A percentile compares a stretch with the other conserved stretches of the same genome.
phyloP scores from a whole-genome alignment of 1,140 invertebrate genomes.

The Bombus cullumanus region DNA sequence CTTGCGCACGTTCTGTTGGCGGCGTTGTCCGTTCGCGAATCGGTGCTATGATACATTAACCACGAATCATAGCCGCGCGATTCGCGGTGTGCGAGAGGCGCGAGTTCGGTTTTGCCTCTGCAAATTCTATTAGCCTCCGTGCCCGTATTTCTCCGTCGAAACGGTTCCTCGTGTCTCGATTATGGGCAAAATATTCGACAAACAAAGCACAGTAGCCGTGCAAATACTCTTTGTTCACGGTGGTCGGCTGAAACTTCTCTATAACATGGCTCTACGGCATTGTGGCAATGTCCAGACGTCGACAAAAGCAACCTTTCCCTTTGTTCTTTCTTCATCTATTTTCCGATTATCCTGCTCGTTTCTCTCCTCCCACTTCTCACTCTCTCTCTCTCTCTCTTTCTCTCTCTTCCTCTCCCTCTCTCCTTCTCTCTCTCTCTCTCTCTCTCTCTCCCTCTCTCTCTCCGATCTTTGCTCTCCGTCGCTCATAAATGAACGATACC shows the following conservation, averaged over 20 bases:
- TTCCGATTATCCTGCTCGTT: constrained; percentile 33
- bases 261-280: constrained; percentile 31
- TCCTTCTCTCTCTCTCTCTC: no score
- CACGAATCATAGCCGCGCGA: constrained; percentile 1
- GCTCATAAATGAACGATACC: no score
- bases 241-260: constrained; percentile 36
- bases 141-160: constrained; percentile 53
- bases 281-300: constrained; percentile 49
- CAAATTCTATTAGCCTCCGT: constrained; percentile 34
- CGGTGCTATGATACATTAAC: constrained; percentile 22
- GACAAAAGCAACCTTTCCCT: constrained; percentile 49
- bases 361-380: background rate
- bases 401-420: no score
- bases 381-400: background rate
- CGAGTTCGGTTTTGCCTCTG: constrained; percentile 18
- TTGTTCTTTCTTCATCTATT: constrained; percentile 55
- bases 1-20: background rate
- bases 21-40: background rate
- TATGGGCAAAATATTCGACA: constrained; percentile 56
- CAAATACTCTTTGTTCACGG: constrained; percentile 51
- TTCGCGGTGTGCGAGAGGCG: background rate
- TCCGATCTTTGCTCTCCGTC: no score
- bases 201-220: constrained; percentile 10
- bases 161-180: constrained; percentile 46
- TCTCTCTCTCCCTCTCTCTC: no score